Conservation (phyloP, 2,113 vertebrate species). For the Manacus vitellinus region DNA sequence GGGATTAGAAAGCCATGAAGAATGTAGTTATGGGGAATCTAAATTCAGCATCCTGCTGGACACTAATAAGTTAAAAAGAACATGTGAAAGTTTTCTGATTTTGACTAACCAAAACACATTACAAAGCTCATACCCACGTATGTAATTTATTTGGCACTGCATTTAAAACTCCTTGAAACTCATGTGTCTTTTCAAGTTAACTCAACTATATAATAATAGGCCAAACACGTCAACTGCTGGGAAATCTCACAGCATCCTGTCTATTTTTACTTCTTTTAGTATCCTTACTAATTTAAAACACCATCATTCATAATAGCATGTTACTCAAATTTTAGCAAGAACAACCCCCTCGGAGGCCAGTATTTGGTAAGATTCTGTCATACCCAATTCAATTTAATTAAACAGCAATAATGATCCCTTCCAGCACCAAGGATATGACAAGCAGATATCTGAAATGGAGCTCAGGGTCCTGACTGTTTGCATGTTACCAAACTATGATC, state of each 20-base stretch:
- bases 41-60: background rate
- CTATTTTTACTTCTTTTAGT: slow-evolving; percentile 27
- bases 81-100: background rate
- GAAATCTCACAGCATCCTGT: background rate
- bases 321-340: slow-evolving; percentile 35
- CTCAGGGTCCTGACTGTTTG: background rate
- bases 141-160: background rate
- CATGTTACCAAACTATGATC: background rate
- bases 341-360: background rate
- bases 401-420: background rate
- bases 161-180: background rate
- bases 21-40: background rate
- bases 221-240: background rate
- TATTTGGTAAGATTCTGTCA: background rate
- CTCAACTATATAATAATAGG: background rate
- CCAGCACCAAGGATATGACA: background rate
- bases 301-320: background rate
- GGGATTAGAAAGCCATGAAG: background rate
- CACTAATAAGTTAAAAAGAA: background rate
- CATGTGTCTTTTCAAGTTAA: background rate
- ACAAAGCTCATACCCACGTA: background rate
- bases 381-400: background rate
- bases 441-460: background rate
- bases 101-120: background rate
- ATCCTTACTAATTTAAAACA: background rate